phyloP scores from a whole-genome alignment of 2,888 invertebrate genomes.

The Apocheima hispidaria region DNA sequence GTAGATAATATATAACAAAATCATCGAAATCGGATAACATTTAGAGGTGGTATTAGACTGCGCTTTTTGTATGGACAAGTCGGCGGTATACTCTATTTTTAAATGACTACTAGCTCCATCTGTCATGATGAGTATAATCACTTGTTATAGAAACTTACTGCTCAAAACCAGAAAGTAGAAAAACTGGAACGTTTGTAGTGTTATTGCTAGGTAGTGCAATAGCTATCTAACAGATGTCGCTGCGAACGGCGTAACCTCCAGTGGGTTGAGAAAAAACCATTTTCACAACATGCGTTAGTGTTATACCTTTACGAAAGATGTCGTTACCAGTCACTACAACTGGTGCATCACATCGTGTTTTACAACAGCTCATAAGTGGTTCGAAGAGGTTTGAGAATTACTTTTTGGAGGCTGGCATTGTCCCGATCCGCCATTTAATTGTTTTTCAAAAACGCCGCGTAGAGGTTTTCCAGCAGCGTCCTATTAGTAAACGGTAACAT shows the following conservation, averaged over 20 bases:
- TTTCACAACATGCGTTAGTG: background rate
- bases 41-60: too few relatives aligned
- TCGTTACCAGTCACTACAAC: slow-evolving; percentile 13
- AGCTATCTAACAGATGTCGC: slow-evolving; percentile 31
- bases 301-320: slow-evolving; percentile 24
- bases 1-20: too few relatives aligned
- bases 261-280: background rate
- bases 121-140: background rate
- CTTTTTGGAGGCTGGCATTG: too few relatives aligned
- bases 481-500: too few relatives aligned
- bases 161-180: background rate
- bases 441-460: too few relatives aligned
- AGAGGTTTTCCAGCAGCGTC: too few relatives aligned
- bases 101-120: slow-evolving; percentile 14
- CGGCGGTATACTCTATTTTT: too few relatives aligned
- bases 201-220: background rate
- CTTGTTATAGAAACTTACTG: background rate
- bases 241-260: background rate
- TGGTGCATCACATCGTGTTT: background rate
- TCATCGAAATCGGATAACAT: too few relatives aligned
- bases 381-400: too few relatives aligned
- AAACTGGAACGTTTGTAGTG: background rate
- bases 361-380: too few relatives aligned
- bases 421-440: too few relatives aligned
- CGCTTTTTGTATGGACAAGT: too few relatives aligned